These are phyloP conservation scores for Pygoscelis adeliae DNA, from an alignment of 2,113 vertebrate genomes.

Conservation along the genomic window DNA sequence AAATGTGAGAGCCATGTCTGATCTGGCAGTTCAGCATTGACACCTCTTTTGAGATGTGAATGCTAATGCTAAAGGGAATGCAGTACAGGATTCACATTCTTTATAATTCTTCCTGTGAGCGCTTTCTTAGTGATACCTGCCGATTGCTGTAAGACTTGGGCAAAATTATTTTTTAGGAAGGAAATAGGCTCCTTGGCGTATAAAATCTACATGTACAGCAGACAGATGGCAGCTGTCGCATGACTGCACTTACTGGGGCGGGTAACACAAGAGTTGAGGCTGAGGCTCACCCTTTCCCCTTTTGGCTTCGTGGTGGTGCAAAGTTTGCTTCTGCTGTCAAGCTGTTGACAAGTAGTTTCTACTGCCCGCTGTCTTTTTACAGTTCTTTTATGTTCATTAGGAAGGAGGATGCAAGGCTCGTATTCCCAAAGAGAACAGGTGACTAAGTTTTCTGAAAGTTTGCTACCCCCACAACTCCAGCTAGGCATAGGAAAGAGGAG, in stretches of 20 bases:
- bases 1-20: background rate
- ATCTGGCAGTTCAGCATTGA: background rate
- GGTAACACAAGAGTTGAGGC: background rate
- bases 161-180: constrained; percentile 24
- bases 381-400: background rate
- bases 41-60: background rate
- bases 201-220: background rate
- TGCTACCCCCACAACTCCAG: background rate
- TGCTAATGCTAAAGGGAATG: background rate
- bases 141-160: background rate
- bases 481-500: background rate
- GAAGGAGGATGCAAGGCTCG: background rate
- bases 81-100: background rate
- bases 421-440: background rate
- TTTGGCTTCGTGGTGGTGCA: background rate
- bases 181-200: background rate
- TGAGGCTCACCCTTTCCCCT: constrained; percentile 2
- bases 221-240: background rate
- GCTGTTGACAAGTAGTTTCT: background rate
- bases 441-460: background rate
- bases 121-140: background rate
- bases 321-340: background rate
- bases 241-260: background rate
- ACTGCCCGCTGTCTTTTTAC: background rate
- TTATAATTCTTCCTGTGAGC: background rate